These are phyloP conservation scores for Poecilia wingei DNA, from an alignment of 2,797 vertebrate species.

Conservation along the genomic window DNA sequence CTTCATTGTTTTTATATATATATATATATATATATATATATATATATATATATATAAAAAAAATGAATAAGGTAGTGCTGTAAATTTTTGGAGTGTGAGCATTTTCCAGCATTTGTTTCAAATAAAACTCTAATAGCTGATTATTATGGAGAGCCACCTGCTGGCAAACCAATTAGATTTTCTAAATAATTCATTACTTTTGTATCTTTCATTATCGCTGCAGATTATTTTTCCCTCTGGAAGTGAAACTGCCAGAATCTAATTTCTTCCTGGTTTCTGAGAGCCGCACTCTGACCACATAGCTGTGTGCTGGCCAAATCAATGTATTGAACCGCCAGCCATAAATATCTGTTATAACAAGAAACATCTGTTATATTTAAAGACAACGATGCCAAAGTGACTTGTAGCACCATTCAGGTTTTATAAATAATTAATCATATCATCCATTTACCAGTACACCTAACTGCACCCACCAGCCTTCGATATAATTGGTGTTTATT, in stretches of 20 bases:
- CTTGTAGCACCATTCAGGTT: constrained; percentile 31
- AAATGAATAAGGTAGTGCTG: background rate
- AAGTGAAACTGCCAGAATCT: constrained; percentile 3
- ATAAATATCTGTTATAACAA: background rate
- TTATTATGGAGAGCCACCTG: constrained; percentile 21
- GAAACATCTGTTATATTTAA: constrained; percentile 36
- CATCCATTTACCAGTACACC: constrained; percentile 30
- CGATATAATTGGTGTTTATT: constrained; percentile 27
- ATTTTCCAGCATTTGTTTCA: constrained; percentile 4
- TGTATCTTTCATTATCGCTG: constrained; percentile 10
- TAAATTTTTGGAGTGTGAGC: background rate
- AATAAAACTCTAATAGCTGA: background rate
- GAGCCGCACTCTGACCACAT: background rate
- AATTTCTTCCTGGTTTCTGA: background rate
- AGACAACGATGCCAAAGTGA: constrained; percentile 46
- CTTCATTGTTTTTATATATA: background rate
- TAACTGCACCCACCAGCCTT: constrained; percentile 39
- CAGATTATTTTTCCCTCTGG: background rate
- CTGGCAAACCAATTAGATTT: constrained; percentile 15
- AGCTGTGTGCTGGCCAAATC: background rate
- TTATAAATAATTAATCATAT: constrained; percentile 40
- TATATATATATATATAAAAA: background rate
- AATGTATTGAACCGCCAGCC: constrained; percentile 30
- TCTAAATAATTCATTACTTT: constrained; percentile 21
- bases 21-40: no score